Base-by-base conservation (phyloP, 2,113 vertebrate genomes). In the Saguinus imperator region DNA sequence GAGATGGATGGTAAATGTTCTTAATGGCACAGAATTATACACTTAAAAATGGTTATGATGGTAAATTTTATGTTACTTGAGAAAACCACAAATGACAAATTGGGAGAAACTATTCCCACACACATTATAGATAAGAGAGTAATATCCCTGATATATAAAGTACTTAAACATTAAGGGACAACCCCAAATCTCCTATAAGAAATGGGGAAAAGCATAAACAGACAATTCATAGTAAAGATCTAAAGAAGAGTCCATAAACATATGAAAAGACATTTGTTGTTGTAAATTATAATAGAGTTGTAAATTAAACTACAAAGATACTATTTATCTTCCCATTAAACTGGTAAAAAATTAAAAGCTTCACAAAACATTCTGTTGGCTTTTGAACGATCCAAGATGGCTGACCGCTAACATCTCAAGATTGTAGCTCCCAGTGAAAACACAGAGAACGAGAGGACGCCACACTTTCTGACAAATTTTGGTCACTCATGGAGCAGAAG, bases 331-430 rank as follows among this genome's bases (percentile, higher is more conserved):
- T 14, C 50, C 21, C 27, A 43, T 83, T 20, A 89, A 75, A 85
- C 27, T 61, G 40, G 64, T 72, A 94, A 89, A 91, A 91, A 80
- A 32, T 84, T 73, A 84, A 73, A 87, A 83, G 43, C 80, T 82
- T 89, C 50, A 82, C 52, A 70, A 87, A 81, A 76, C 32, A 25
- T 40, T n/a, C n/a, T 40, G 37, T 40, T 40, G 37, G 37, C 37
- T 40, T 40, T 40, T 40, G 37, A 40, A 40, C 3, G 37, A 40
- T 40, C 37, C 37, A 40, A 40, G 37, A 40, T 40, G 37, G 37
- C 37, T 40, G 37, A 40, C 37, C 37, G 37, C 37, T 40, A 40
- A 40, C 37, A 40, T 40, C 37, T 40, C 37, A 40, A 40, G 37
- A 40, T 40, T 40, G 37, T 40, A 40, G 37, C 37, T 40, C 37